phyloP scores from a whole-genome alignment of 1,140 invertebrate species.

The Scaptomyza graminum region DNA sequence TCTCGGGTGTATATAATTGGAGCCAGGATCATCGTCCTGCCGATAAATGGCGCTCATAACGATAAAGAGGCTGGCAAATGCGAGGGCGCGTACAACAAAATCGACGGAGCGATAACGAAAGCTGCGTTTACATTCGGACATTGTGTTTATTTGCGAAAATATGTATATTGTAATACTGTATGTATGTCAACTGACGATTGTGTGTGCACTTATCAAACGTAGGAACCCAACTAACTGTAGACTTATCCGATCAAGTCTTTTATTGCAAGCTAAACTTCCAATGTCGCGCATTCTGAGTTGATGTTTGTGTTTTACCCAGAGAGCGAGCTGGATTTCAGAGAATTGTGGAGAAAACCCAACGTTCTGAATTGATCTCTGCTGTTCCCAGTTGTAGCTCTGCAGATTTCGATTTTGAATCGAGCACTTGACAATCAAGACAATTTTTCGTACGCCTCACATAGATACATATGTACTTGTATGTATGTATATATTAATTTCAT shows the following conservation, averaged over 20 bases:
- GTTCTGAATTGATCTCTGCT: neutral
- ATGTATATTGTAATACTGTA: neutral
- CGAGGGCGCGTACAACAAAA: conserved; percentile 20
- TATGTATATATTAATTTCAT: neutral
- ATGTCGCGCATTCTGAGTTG: neutral
- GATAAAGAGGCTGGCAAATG: conserved; percentile 46
- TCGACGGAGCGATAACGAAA: conserved; percentile 16
- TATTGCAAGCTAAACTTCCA: conserved; percentile 25
- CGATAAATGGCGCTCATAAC: conserved; percentile 58
- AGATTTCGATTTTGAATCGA: neutral
- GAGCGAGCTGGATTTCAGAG: neutral
- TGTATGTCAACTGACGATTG: neutral
- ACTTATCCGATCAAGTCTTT: conserved; percentile 10
- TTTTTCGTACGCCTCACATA: neutral
- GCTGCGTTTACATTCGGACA: conserved; percentile 19
- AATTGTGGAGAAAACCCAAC: neutral
- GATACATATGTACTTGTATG: neutral
- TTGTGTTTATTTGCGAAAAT: neutral
- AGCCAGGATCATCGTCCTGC: conserved; percentile 48
- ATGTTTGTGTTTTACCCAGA: neutral
- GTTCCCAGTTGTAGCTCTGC: neutral
- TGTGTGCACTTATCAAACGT: neutral
- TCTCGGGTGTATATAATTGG: conserved; percentile 62
- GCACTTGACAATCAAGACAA: neutral
- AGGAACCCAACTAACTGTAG: neutral